A percentile compares a stretch with the other conserved stretches of the same genome.
These are phyloP conservation scores for Scomber colias DNA, from an alignment of 2,113 vertebrate species.

Conservation along the genomic window DNA sequence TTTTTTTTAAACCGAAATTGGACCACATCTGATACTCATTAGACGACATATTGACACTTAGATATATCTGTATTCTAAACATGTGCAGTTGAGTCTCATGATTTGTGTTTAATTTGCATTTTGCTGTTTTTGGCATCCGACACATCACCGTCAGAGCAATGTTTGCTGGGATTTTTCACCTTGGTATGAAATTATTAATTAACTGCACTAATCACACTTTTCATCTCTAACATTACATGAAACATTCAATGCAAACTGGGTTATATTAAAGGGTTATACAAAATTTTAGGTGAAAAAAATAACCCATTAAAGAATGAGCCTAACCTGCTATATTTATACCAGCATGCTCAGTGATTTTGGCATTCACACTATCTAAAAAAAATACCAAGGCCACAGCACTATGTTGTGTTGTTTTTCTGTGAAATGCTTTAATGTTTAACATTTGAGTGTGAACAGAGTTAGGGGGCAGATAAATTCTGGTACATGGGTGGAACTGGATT, in stretches of 20 bases:
- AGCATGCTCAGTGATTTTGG: constrained; percentile 19
- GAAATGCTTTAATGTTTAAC: constrained; percentile 53
- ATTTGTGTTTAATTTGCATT: too few species aligned
- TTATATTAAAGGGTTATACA: constrained; percentile 1
- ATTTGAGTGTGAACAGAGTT: constrained; percentile 18
- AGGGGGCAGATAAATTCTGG: constrained; percentile 49
- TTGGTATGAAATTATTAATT: constrained; percentile 40
- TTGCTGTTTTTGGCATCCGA: too few species aligned
- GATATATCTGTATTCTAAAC: too few species aligned
- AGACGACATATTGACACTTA: too few species aligned
- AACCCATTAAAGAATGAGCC: constrained; percentile 10
- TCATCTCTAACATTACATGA: neutral
- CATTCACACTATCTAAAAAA: constrained; percentile 49
- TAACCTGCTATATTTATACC: constrained; percentile 4
- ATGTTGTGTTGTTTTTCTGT: constrained; percentile 50
- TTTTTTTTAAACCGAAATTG: too few species aligned
- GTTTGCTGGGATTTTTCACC: constrained; percentile 1
- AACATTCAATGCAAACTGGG: constrained; percentile 34
- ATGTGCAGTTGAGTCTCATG: too few species aligned
- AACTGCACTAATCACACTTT: constrained; percentile 21
- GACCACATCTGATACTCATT: too few species aligned
- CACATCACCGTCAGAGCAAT: too few species aligned
- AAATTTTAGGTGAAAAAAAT: neutral
- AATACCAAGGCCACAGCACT: constrained; percentile 38
- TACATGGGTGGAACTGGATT: constrained; percentile 65